Conservation (phyloP, 2,888 invertebrate species). For the Rhopalosiphum nymphaeae region DNA sequence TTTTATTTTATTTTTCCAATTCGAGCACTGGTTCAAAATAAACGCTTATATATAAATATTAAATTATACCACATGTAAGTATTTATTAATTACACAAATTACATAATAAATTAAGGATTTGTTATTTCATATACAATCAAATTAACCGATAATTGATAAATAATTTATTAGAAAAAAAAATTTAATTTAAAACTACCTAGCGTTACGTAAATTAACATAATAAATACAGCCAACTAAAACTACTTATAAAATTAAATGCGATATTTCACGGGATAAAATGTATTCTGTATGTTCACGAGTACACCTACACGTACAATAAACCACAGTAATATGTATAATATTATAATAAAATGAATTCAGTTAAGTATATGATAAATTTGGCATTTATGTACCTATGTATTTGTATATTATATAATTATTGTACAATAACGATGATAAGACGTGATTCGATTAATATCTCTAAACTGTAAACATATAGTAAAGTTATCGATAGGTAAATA, state of each 20-base stretch:
- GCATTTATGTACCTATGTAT: neutral
- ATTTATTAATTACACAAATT: neutral
- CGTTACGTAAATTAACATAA: neutral
- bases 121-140: neutral
- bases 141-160: neutral
- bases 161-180: neutral
- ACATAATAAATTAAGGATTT: constrained; percentile 1
- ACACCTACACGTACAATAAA: neutral
- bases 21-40: neutral
- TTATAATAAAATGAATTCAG: neutral
- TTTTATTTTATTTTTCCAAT: neutral
- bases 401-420: neutral
- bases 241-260: neutral
- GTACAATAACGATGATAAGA: neutral
- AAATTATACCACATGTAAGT: neutral
- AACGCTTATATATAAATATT: neutral
- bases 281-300: neutral
- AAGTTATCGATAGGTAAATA: neutral
- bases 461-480: neutral
- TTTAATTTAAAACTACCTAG: neutral
- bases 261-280: neutral
- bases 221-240: neutral
- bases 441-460: neutral
- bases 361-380: neutral
- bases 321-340: neutral